Conservation (phyloP, 30 jellyfish, hydroid and myxozoan genomes). For the Catostylus mosaicus region DNA sequence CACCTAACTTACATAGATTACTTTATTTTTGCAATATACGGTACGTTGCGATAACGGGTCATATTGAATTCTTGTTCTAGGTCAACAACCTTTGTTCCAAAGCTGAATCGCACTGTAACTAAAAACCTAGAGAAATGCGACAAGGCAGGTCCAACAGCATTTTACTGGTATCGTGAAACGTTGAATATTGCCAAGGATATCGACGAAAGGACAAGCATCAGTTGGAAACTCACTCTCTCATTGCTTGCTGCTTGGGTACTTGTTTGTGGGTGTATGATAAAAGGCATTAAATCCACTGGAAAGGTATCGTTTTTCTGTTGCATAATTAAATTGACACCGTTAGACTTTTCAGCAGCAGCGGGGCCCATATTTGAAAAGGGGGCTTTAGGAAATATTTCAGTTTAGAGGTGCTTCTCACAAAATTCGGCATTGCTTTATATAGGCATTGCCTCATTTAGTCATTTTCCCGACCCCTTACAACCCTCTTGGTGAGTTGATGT, state of each 20-base stretch:
- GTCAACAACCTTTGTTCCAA: neutral
- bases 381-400: too few species aligned
- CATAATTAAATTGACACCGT: too few species aligned
- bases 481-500: too few species aligned
- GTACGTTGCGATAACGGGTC: neutral
- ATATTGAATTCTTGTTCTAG: neutral
- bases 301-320: too few species aligned
- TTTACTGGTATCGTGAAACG: constrained; percentile 79
- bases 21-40: neutral
- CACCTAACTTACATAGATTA: too few species aligned
- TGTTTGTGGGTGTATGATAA: constrained; percentile 71
- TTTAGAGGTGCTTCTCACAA: too few species aligned
- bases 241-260: constrained; percentile 76
- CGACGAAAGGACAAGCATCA: constrained; percentile 60
- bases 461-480: too few species aligned
- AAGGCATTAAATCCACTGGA: constrained; percentile 87
- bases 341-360: too few species aligned
- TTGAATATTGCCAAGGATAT: constrained; percentile 64
- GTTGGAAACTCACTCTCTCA: constrained; percentile 77
- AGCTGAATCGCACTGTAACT: constrained; percentile 1
- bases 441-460: too few species aligned
- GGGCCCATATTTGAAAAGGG: too few species aligned
- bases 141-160: constrained; percentile 80
- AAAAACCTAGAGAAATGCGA: constrained; percentile 50
- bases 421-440: too few species aligned